phyloP scores from a whole-genome alignment of 2,113 vertebrate species.

The Cololabis saira region DNA sequence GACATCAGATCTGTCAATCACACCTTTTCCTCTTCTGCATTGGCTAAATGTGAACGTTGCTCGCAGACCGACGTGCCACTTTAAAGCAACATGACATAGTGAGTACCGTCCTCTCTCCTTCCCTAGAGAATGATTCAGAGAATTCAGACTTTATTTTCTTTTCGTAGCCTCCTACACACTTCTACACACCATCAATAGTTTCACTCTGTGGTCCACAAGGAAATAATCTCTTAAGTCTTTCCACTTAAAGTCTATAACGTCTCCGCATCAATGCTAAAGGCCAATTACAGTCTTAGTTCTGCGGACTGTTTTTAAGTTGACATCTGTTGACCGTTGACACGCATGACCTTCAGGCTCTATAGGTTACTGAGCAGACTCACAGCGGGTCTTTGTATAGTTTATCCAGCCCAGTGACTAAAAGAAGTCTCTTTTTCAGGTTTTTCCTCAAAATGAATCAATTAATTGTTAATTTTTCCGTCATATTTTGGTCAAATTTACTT shows the following conservation, averaged over 20 bases:
- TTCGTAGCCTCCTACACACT: neutral
- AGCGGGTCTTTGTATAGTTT: neutral
- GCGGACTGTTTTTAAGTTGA: conserved; percentile 10
- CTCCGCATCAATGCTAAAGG: neutral
- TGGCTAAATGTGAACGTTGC: conserved; percentile 13
- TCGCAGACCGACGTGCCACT: conserved; percentile 19
- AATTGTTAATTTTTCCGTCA: too few relatives aligned
- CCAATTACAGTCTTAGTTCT: conserved; percentile 16
- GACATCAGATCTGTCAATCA: conserved; percentile 42
- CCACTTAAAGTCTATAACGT: neutral
- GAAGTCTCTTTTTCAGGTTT: neutral
- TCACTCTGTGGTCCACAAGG: neutral
- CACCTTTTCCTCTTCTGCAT: conserved; percentile 9
- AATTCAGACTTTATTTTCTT: conserved; percentile 8
- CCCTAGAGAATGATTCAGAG: neutral
- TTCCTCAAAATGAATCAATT: too few relatives aligned
- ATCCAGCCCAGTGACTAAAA: neutral
- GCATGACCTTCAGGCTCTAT: neutral
- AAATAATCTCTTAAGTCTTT: conserved; percentile 8
- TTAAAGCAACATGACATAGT: conserved; percentile 40
- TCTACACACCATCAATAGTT: conserved; percentile 2
- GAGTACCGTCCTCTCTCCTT: conserved; percentile 20
- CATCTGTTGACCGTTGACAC: conserved; percentile 1
- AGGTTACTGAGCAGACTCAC: neutral
- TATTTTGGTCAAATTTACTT: too few relatives aligned